phyloP scores from a whole-genome alignment of 2,888 invertebrate genomes.

The Rhopalosiphum nymphaeae region DNA sequence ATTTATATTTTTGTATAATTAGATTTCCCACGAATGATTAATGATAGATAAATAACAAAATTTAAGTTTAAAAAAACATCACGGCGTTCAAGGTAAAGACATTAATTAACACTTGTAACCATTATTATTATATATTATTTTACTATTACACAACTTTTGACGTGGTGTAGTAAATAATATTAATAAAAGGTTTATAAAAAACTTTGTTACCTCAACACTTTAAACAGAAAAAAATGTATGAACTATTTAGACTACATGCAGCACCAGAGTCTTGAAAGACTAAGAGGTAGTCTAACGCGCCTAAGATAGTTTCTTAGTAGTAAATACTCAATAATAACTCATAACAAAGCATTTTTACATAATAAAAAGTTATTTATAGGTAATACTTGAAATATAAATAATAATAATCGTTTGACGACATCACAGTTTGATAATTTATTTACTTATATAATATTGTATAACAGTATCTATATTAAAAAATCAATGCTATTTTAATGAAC shows the following conservation, averaged over 20 bases:
- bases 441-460: not conserved
- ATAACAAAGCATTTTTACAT: not conserved
- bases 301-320: not conserved
- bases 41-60: not conserved
- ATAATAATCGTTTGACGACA: not conserved
- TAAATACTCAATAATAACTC: not conserved
- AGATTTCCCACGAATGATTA: not conserved
- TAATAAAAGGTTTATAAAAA: not conserved
- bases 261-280: not conserved
- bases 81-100: constrained; percentile 4
- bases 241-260: not conserved
- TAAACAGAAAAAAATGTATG: not conserved
- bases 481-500: not conserved
- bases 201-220: not conserved
- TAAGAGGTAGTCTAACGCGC: not conserved
- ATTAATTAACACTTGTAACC: not conserved
- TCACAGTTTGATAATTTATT: too few relatives aligned
- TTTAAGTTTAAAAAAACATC: not conserved
- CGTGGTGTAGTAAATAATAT: not conserved
- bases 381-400: not conserved
- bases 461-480: not conserved
- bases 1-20: not conserved
- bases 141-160: not conserved
- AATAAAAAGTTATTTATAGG: not conserved
- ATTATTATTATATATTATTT: not conserved